Base-by-base conservation (phyloP, 2,113 vertebrate genomes). In the Dolichotis patagonum region DNA sequence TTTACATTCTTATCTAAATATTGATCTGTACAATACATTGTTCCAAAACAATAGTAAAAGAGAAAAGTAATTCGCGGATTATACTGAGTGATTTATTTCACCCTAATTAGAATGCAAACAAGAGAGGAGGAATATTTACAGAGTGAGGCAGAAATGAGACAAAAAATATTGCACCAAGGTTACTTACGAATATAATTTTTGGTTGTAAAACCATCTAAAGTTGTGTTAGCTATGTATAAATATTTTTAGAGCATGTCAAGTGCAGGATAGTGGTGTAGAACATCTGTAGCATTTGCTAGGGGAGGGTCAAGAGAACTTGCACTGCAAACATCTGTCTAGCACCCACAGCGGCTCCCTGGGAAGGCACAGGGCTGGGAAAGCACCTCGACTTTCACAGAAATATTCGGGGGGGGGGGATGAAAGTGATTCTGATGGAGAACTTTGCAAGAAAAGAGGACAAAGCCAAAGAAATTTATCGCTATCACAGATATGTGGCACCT, bases 221-320 rank as follows among this genome's bases (percentile, higher is more conserved):
- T 52, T 87, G 35, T 87, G 62, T 93, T 85, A 90, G 77, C 19
- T 49, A 95, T 75, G 24, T 3, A 41, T 78, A 82, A 52, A 75
- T 71, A 82, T 49, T 83, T 88, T 91, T 73, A 91, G 63, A 81
- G 32, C 38, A 9, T 32, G 20, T 67, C 43, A 80, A 77, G 69
- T 6, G 88, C 41, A 80, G 41, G 69, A 80, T 83, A 85, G 65
- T 35, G 60, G 17, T 43, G 17, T 77, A 81, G 41, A 93, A 90
- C 43, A 77, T 58, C 69, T 69, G 52, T 49, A 73, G 22, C 20
- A 91, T 93, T 88, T 93, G 46, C 58, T 93, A 60, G 77, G 75
- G 38, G 93, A 75, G 96, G 60, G 54, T 87, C 62, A 90, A 69
- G 73, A 84, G 83, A 84, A 93, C 58, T 41, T 86, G 19, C 38